These are phyloP conservation scores for Pedionomus torquatus DNA, from an alignment of 2,113 vertebrate species.

Conservation along the genomic window DNA sequence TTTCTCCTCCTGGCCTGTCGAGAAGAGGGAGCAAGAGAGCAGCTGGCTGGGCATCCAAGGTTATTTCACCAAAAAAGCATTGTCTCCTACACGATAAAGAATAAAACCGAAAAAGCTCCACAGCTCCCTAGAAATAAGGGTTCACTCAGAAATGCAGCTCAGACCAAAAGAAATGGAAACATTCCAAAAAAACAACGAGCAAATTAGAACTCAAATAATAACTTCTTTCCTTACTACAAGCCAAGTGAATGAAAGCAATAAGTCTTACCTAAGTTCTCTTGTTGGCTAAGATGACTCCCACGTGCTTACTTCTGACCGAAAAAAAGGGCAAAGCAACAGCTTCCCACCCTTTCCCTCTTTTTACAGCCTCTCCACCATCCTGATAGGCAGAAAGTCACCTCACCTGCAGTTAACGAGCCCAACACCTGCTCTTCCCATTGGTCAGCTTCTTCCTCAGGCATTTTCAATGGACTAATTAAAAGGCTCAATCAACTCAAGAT, in stretches of 20 bases:
- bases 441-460: background rate
- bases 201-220: background rate
- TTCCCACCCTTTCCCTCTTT: rapidly evolving
- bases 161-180: background rate
- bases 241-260: background rate
- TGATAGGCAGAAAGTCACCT: background rate
- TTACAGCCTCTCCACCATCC: background rate
- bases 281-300: background rate
- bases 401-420: background rate
- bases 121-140: background rate
- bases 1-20: background rate
- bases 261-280: background rate
- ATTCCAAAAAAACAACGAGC: background rate
- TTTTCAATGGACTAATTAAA: constrained; percentile 6
- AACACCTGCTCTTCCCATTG: background rate
- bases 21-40: background rate
- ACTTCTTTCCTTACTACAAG: background rate
- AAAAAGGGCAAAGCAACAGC: rapidly evolving
- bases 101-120: background rate
- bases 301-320: background rate
- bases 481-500: background rate
- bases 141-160: background rate
- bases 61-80: background rate
- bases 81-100: background rate
- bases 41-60: background rate